Base-by-base conservation (phyloP, 30 jellyfish, hydroid and myxozoan species). In the Turritopsis dohrnii region DNA sequence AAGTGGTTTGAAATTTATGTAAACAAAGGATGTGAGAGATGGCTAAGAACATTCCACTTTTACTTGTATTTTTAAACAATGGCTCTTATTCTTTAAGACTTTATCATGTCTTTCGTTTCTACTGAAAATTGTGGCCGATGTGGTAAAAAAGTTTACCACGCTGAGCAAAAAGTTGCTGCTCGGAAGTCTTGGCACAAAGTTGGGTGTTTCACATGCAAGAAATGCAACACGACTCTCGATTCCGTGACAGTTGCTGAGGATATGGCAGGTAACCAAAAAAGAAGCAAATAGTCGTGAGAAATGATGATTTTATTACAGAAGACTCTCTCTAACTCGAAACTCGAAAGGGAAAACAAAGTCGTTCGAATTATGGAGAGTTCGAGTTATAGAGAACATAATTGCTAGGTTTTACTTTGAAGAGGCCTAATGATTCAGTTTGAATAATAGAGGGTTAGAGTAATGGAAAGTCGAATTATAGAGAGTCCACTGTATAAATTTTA, bases 141-240 rank as follows among this genome's bases (percentile, higher is more conserved):
- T 65, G 96, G 85, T 3, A 93, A 93, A 71, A 72, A 90, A 5
- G 98, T 93, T 1, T 93, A 93, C 85, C 94, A 84, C 25, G 96
- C 96, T 53, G 98, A 93, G 83, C 95, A 86, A 81, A 66, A 79
- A 21, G 89, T 82, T 25, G 98, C 89, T 30, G 98, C 93, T 1
- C 85, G 84, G 1, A 85, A 82, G 13, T 76, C 83, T 23, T 93
- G 98, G 98, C 98, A 93, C 65, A 85, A 84, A 19, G 85, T 71
- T 25, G 97, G 93, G 28, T 93, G 98, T 65, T 93, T 88, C 81
- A 93, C 96, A 22, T 93, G 98, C 87, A 93, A 83, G 53, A 90
- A 79, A 28, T 93, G 98, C 85, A 84, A 88, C 52, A 81, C 76
- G 54, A 60, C 96, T 28, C 82, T 93, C 81, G 88, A 85, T 80